Conservation (phyloP, 2,888 invertebrate genomes). For the Peribatodes rhomboidaria region DNA sequence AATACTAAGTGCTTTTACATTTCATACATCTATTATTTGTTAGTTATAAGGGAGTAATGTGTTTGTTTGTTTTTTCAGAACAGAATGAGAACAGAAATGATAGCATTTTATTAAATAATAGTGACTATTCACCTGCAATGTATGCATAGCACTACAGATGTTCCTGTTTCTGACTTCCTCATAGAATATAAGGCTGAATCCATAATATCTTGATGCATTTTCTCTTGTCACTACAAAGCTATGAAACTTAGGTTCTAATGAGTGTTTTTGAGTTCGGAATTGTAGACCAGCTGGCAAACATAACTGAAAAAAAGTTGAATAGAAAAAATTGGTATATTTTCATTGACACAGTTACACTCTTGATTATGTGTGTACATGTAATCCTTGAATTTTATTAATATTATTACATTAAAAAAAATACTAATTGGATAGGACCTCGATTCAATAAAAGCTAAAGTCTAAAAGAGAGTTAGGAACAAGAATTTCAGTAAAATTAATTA, state of each 20-base stretch:
- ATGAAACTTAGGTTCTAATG: constrained; percentile 95
- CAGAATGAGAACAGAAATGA: too few species aligned
- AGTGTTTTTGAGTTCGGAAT: constrained; percentile 97
- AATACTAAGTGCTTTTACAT: too few species aligned
- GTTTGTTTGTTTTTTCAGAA: not conserved
- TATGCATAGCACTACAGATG: constrained; percentile 98
- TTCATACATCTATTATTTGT: too few species aligned
- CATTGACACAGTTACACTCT: not conserved
- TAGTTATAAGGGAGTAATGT: not conserved
- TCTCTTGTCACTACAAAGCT: constrained; percentile 98
- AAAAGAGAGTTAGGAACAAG: too few species aligned
- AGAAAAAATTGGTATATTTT: not conserved
- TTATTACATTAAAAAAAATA: too few species aligned
- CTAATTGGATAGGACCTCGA: too few species aligned
- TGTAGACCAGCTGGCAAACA: constrained; percentile 97
- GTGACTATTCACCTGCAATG: constrained; percentile 90
- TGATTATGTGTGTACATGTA: too few species aligned
- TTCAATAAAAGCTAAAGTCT: too few species aligned
- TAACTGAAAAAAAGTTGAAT: constrained; percentile 87
- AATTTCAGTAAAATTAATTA: not conserved
- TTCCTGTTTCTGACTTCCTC: constrained; percentile 97
- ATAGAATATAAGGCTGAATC: constrained; percentile 97
- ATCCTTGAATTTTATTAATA: not conserved
- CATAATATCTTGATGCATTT: constrained; percentile 97
- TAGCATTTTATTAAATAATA: too few species aligned